These are phyloP conservation scores for Ceratitis capitata DNA, from an alignment of 1,140 invertebrate species.

Conservation along the genomic window DNA sequence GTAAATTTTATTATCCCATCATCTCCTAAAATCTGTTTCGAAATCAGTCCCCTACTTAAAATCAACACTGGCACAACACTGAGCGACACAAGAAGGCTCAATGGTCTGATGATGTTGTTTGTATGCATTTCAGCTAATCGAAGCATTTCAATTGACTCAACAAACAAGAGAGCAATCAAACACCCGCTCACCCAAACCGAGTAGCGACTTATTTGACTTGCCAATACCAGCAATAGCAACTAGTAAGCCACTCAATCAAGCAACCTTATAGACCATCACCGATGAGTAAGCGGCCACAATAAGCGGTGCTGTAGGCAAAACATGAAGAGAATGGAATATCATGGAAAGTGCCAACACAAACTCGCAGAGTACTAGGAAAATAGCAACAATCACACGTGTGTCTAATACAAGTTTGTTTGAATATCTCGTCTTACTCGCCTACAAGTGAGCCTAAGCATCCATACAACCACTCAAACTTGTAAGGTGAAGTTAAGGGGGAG, in stretches of 20 bases:
- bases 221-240: background rate
- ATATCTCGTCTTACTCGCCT: background rate
- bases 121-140: background rate
- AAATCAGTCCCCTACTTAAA: too few relatives aligned
- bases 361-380: background rate
- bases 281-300: slow-evolving; percentile 6
- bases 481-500: background rate
- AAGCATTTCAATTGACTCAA: slow-evolving; percentile 6
- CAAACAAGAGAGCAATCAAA: slow-evolving; percentile 3
- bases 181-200: background rate
- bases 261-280: background rate
- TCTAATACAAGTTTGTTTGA: background rate
- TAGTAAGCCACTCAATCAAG: slow-evolving; percentile 9
- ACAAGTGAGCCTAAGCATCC: background rate
- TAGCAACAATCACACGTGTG: background rate
- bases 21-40: too few relatives aligned
- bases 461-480: background rate
- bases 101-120: background rate
- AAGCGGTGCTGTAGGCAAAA: background rate
- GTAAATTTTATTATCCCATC: too few relatives aligned
- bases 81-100: background rate
- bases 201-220: background rate
- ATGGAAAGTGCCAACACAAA: slow-evolving; percentile 3
- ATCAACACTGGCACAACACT: too few relatives aligned
- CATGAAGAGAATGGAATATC: background rate